Base-by-base conservation (phyloP, 2,113 vertebrate genomes). In the Lates calcarifer region DNA sequence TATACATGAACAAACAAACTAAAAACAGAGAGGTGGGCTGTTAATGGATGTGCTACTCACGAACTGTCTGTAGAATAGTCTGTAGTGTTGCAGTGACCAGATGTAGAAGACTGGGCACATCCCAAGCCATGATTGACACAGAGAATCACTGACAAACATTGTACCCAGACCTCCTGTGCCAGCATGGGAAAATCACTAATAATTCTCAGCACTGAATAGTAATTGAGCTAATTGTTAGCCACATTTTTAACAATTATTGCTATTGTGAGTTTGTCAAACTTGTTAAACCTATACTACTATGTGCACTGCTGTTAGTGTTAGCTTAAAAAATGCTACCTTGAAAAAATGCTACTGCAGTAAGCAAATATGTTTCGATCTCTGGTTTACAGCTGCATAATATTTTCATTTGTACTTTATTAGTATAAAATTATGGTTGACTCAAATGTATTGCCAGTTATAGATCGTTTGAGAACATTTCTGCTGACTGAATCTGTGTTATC, bases 1-100 rank as follows among this genome's bases (percentile, higher is more conserved):
- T 78, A 67, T 47, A 83, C 49, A 76, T 65, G 28, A 73, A 66
- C 63, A 86, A 73, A 76, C 60, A 81, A 66, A 67, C 71, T n/a
- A 85, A 78, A 81, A 80, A 71, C 55, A 74, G 62, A 67, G 63
- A 56, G 58, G 65, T 67, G 45, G 65, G 79, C 49, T 79, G 62
- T 74, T 49, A 63, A 74, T 61, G 35, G 68, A 68, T 69, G 67
- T 63, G 63, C 24, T 68, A 68, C 18, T 73, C 26, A 35, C 39
- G 15, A 67, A 35, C 22, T 55, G n/a, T n/a, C 60, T 71, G n/a
- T n/a, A n/a, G n/a, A 43, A 80, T 80, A 71, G 65, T 66, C 33
- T 55, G 53, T 15, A 31, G 45, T 11, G 37, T 49, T 68, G 43
- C 69, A 28, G 58, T 63, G 74, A 20, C 58, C 68, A 53, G 51